Evolutionary conservation across 2,888 invertebrate species (phyloP).

Genomic region (Clitarchus hookeri): DNA sequence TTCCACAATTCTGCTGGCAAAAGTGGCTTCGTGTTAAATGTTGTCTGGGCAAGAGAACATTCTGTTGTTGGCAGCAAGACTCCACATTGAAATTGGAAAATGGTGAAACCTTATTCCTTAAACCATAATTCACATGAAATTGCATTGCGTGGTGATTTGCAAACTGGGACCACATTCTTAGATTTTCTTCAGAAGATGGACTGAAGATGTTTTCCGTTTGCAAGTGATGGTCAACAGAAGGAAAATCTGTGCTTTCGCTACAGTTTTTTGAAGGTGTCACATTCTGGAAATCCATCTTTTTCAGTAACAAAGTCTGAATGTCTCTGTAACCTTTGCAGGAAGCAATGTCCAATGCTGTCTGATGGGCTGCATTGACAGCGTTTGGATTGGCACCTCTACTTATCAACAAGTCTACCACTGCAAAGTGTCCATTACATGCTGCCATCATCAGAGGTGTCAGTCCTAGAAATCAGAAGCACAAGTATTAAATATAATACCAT

Average conservation of each 20-base stretch:
- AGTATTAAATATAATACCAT: too few relatives aligned
- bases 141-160: neutral
- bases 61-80: neutral
- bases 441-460: slow-evolving; percentile 57
- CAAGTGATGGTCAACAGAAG: neutral
- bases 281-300: neutral
- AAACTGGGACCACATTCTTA: neutral
- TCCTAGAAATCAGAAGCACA: slow-evolving; percentile 43
- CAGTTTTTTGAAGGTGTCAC: neutral
- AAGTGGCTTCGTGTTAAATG: neutral
- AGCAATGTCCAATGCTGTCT: slow-evolving; percentile 11
- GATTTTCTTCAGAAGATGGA: neutral
- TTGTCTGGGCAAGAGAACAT: neutral
- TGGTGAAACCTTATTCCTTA: neutral
- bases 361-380: slow-evolving; percentile 45
- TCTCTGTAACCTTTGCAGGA: neutral
- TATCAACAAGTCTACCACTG: slow-evolving; percentile 51
- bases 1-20: too few relatives aligned
- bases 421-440: slow-evolving; percentile 53
- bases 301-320: neutral
- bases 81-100: neutral
- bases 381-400: slow-evolving; percentile 52
- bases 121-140: neutral
- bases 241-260: neutral
- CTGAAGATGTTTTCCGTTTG: neutral